Percentiles rank a stretch among this genome's conserved stretches.
Evolutionary conservation across 2,888 invertebrate species (phyloP).

Genomic region (Alloplasta piceator): DNA sequence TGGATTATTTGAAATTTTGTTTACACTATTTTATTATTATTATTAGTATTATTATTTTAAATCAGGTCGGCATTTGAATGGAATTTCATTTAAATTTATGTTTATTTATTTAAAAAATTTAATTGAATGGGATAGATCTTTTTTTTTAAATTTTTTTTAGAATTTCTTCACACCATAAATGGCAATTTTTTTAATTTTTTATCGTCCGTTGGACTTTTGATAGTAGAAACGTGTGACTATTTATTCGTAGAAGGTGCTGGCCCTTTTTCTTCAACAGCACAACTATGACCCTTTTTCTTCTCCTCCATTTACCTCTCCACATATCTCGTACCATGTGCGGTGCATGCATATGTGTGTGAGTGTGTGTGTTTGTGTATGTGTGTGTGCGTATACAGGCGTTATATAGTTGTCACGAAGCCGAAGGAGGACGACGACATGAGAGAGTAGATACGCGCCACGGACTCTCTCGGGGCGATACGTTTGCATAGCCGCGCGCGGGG

Average conservation of each 20-base stretch:
- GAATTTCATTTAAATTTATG: background rate
- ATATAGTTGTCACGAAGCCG: constrained; percentile 79
- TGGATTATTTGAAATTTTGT: too few species aligned
- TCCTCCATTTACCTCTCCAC: constrained; percentile 25
- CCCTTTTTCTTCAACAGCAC: constrained; percentile 72
- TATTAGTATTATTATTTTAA: too few species aligned
- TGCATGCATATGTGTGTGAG: background rate
- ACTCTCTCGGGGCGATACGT: constrained; percentile 4
- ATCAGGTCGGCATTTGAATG: background rate
- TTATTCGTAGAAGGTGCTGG: constrained; percentile 76
- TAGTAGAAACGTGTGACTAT: constrained; percentile 54
- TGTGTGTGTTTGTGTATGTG: background rate
- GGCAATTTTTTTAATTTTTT: too few species aligned
- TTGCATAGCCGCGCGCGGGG: constrained; percentile 49
- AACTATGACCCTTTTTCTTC: constrained; percentile 63
- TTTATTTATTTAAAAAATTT: too few species aligned
- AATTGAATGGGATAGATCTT: too few species aligned
- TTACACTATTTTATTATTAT: too few species aligned
- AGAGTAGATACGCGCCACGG: constrained; percentile 29
- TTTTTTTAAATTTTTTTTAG: too few species aligned
- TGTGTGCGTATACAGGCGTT: constrained; percentile 37
- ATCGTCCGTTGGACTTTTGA: background rate
- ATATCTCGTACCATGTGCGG: constrained; percentile 17
- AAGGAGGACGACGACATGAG: constrained; percentile 43
- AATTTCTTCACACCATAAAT: too few species aligned